Base-by-base conservation (phyloP, 1,140 invertebrate genomes). In the Asobara japonica region DNA sequence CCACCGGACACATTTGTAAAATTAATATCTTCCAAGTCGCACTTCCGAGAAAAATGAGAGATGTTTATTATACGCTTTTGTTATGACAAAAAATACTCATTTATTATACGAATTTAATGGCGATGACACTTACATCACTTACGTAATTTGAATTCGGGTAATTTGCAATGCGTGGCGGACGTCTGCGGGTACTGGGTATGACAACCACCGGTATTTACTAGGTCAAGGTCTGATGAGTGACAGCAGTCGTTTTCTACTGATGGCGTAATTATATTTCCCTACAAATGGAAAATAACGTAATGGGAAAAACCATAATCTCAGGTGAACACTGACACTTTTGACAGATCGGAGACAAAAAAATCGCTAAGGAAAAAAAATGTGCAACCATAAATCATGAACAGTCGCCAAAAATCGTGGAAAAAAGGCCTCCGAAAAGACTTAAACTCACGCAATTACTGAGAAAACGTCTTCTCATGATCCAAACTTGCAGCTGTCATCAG, bases 111-210 rank as follows among this genome's bases (percentile, higher is more conserved):
- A 16, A 45, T 45, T 16, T 45, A 45, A 45, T 16, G 41, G 41
- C n/a, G 13, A 31, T 38, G 61, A 72, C 76, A 86, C 83, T 86
- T 85, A 83, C 83, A 80, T 84, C 80, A 86, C 85, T 85, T 84
- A 84, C 83, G 82, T 84, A 82, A 85, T 84, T 84, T 84, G 72
- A 78, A 66, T 62, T 79, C 60, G 25, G 66, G 16, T 61, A 38
- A 66, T 11, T 67, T 71, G 38, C 13, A 68, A 22, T 29, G 45
- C 62, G 33, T 45, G 33, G 13, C 16, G 29, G 22, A 38, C 16
- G n/a, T 25, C 61, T 77, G 18, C 70, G 62, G 2, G 30, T 75
- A 68, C 6, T 65, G 72, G 33, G 18, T 79, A 31, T 31, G 56
- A 25, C 48, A 66, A 27, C 27, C 51, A 77, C 79, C 77, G 38